Evolutionary conservation across 2,888 invertebrate genomes (phyloP), one percentile per base, ranked within the genome.

Genomic region (Lasioglossum marginatum): DNA sequence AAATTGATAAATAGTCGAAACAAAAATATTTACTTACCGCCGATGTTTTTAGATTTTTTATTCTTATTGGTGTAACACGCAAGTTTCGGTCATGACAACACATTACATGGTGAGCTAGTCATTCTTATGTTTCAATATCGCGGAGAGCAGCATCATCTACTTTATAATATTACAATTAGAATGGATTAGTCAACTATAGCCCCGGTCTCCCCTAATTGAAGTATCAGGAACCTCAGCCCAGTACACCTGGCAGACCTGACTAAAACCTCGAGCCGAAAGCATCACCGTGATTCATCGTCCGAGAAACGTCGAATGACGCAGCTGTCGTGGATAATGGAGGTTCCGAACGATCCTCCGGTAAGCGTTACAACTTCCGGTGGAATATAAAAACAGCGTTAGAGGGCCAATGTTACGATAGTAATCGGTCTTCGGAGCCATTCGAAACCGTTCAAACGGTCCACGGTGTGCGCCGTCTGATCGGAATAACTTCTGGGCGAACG

Each of bases 351-450:
- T 52, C 34, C 48, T n/a, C 3, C 34, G 2, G 31, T 34, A 48
- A 43, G 72, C 48, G 48, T 73, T 48, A 34, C 73, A 34, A 48
- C 45, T 43, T 43, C 73, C 48, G 48, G 1, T 8, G 16, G 27
- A 48, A 34, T 48, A 34, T 31, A 52, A 52, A n/a, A 45, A 73
- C 48, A 45, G 31, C 52, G 23, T 73, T 48, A 34, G 34, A 73
- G 52, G 48, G 73, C 48, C 73, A 73, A 72, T 43, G 48, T 48
- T 34, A 3, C 34, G 48, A 48, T 23, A 74, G 74, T 37, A 57
- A 52, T 74, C 74, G 37, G 19, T 10, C n/a, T 60, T 27, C 27
- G 27, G 4, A 19, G 12, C 34, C 73, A 48, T 73, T 73, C 73
- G 73, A 48, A 74, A 37, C 37, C 75, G 37, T 40, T 60, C 57